Evolutionary conservation across 2,797 vertebrate genomes (phyloP).

Genomic region (Gymnothorax javanicus): DNA sequence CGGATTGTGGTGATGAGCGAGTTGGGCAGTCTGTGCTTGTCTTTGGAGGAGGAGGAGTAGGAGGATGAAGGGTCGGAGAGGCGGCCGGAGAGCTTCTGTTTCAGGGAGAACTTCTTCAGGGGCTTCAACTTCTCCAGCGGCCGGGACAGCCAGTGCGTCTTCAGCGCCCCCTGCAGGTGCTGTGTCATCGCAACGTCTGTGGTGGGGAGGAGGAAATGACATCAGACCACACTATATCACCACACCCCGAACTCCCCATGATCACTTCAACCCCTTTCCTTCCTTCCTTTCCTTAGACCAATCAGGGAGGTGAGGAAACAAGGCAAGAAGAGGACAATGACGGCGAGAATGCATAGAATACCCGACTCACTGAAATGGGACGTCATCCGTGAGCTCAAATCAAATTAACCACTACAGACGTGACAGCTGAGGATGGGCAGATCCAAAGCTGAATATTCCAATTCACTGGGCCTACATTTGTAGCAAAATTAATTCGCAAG

Average conservation of each 20-base stretch:
- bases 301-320: too few species aligned
- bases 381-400: too few species aligned
- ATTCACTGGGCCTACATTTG: too few species aligned
- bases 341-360: too few species aligned
- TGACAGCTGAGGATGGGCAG: too few species aligned
- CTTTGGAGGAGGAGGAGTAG: conserved; percentile 67
- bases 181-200: conserved; percentile 80
- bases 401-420: too few species aligned
- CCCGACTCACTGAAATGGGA: too few species aligned
- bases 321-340: too few species aligned
- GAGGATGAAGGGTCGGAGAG: conserved; percentile 60
- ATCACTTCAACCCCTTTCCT: too few species aligned
- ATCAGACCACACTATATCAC: neutral
- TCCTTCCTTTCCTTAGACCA: too few species aligned
- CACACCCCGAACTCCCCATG: neutral
- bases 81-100: conserved; percentile 73
- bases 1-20: conserved; percentile 79
- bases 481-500: too few species aligned
- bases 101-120: conserved; percentile 79
- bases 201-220: neutral
- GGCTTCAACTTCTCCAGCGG: conserved; percentile 80
- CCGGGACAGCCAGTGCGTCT: conserved; percentile 82
- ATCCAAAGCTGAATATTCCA: too few species aligned
- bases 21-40: conserved; percentile 78
- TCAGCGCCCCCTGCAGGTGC: conserved; percentile 82